Percentiles rank a stretch among this genome's conserved stretches.
phyloP scores from a whole-genome alignment of 2,113 vertebrate species.

The Haemorhous mexicanus region DNA sequence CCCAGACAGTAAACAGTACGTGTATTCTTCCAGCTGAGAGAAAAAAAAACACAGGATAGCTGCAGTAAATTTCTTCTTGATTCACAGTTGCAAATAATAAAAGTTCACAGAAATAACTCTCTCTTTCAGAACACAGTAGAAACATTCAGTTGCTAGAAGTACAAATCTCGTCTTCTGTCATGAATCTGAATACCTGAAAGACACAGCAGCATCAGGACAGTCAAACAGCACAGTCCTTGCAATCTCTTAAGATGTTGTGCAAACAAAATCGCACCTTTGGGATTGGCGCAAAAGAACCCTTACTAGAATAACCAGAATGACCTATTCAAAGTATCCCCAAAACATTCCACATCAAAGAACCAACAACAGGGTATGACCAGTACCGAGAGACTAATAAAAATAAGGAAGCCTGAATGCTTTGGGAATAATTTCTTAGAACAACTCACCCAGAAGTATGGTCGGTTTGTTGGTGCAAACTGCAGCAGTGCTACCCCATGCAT shows the following conservation, averaged over 20 bases:
- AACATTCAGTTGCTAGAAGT: constrained; percentile 47
- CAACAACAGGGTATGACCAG: background rate
- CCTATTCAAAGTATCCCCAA: background rate
- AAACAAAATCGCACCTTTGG: background rate
- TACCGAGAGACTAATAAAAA: background rate
- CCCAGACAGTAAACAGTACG: background rate
- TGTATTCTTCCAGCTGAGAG: background rate
- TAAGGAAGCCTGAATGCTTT: background rate
- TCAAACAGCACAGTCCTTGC: background rate
- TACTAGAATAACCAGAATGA: background rate
- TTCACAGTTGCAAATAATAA: constrained; percentile 29
- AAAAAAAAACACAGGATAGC: background rate
- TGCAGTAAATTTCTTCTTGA: background rate
- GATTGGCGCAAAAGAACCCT: background rate
- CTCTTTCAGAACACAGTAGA: background rate
- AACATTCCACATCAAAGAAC: background rate
- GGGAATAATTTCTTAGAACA: background rate
- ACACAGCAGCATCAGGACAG: constrained; percentile 23
- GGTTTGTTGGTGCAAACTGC: background rate
- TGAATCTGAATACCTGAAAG: constrained; percentile 72
- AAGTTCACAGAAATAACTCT: background rate
- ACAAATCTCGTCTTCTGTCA: constrained; percentile 67
- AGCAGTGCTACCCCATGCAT: background rate
- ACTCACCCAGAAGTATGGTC: background rate
- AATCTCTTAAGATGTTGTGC: background rate